Base-by-base conservation (phyloP, 2,888 invertebrate genomes). In the Rhingia campestris region DNA sequence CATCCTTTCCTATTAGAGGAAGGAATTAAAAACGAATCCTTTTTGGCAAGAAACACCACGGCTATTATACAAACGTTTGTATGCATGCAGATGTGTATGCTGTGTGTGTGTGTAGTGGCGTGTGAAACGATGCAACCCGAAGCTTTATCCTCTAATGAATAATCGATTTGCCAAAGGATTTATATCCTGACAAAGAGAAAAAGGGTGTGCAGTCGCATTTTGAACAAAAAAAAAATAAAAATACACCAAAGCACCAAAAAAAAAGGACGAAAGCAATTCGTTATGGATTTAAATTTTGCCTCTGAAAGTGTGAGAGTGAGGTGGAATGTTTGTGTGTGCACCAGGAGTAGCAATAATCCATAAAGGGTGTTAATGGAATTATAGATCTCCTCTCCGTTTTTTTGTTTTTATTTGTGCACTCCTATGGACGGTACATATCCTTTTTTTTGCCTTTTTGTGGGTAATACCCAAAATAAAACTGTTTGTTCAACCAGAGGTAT, bases 131-230 rank as follows among this genome's bases (percentile, higher is more conserved):
- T 84, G 84, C 84, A 84, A 66, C 74, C 84, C 74, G 74, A 64
- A 80, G 84, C 84, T 84, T 84, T 79, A 84, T 84, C 80, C 84
- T 66, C 79, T 84, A 84, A 84, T 84, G 84, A 84, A 84, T 84
- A 84, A 84, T 84, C 84, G 84, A 84, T 84, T 84, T 84, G 84
- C 80, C 59, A 84, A 84, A 79, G 84, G 84, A 84, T 84, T 84
- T 84, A 84, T 84, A 75, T 80, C 80, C 80, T 66, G 56, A 49
- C 72, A 41, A 63, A 43, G 49, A 47, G 58, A 33, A 56, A 72
- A 73, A 77, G 67, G 56, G 79, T 66, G 61, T 63, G 64, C 79
- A 82, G 73, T 76, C 77, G 70, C 79, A 74, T 53, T 73, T 69
- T 43, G 33, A 59, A 45, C 49, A 22, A 9, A 6, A 61, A 58